Evolutionary conservation across 1,140 invertebrate species (phyloP).

Genomic region (Hycleus cichorii): DNA sequence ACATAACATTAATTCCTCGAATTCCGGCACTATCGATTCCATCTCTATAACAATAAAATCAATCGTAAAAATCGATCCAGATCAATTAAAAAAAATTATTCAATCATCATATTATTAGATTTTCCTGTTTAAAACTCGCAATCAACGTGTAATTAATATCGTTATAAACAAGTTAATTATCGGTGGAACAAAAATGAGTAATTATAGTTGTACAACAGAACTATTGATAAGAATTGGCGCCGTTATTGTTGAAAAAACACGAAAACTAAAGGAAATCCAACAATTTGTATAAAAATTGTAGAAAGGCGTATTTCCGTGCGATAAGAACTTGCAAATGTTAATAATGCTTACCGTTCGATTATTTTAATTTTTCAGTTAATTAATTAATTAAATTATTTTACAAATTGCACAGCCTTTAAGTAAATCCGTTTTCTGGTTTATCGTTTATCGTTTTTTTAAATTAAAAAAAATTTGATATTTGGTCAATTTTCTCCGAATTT

Average conservation of each 20-base stretch:
- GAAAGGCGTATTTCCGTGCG: background rate
- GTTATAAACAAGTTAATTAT: too few relatives aligned
- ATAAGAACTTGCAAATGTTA: too few relatives aligned
- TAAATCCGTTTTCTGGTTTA: constrained; percentile 31
- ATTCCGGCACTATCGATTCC: constrained; percentile 52
- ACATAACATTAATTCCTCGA: constrained; percentile 63
- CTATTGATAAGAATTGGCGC: too few relatives aligned
- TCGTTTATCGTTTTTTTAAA: constrained; percentile 31
- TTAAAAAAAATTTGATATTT: constrained; percentile 24
- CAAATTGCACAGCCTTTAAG: constrained; percentile 37
- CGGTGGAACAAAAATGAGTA: too few relatives aligned
- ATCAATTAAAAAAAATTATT: too few relatives aligned
- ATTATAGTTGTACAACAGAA: too few relatives aligned
- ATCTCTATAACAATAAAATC: constrained; percentile 31
- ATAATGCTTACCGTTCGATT: constrained; percentile 31
- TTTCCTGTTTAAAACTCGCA: background rate
- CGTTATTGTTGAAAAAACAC: too few relatives aligned
- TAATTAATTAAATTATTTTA: too few relatives aligned
- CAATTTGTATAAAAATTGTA: background rate
- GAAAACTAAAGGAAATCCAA: too few relatives aligned
- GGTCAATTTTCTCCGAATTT: constrained; percentile 18
- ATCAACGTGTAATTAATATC: too few relatives aligned
- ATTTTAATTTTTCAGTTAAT: constrained; percentile 12
- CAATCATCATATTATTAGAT: too few relatives aligned
- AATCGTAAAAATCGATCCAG: too few relatives aligned